These are phyloP conservation scores for Eupithecia abbreviata DNA, from an alignment of 2,888 invertebrate species.

Conservation along the genomic window DNA sequence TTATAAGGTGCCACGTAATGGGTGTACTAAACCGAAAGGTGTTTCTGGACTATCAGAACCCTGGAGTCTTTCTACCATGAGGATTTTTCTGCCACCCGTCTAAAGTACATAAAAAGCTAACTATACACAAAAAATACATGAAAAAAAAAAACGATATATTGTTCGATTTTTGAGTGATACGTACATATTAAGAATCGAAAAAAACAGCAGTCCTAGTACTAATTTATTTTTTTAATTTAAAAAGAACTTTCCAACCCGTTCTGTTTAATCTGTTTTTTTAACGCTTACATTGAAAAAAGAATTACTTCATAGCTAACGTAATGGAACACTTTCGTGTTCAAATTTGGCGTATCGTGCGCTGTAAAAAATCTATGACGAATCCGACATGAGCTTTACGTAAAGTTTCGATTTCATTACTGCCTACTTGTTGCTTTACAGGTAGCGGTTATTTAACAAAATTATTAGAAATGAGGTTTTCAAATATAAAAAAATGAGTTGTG, in stretches of 20 bases:
- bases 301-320: not conserved
- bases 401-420: slow-evolving; percentile 22
- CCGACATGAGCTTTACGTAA: slow-evolving; percentile 26
- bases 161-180: not conserved
- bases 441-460: not conserved
- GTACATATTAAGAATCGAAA: not conserved
- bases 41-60: not conserved
- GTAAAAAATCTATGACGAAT: slow-evolving; percentile 26
- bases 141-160: not conserved
- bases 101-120: not conserved
- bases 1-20: not conserved
- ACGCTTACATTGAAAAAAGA: not conserved
- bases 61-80: too few species aligned
- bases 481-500: too few species aligned
- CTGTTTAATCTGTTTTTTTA: not conserved
- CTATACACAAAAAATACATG: not conserved
- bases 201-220: not conserved
- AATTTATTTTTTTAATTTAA: not conserved
- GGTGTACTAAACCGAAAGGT: not conserved
- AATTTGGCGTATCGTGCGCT: slow-evolving; percentile 28
- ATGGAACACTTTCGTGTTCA: slow-evolving; percentile 12
- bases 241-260: not conserved
- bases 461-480: too few species aligned
- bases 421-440: slow-evolving; percentile 11
- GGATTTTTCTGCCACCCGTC: not conserved